Percentiles rank a stretch among this genome's conserved stretches.
Conservation (phyloP, 64 coral and sea anemone species). For the Acropora yongei region DNA sequence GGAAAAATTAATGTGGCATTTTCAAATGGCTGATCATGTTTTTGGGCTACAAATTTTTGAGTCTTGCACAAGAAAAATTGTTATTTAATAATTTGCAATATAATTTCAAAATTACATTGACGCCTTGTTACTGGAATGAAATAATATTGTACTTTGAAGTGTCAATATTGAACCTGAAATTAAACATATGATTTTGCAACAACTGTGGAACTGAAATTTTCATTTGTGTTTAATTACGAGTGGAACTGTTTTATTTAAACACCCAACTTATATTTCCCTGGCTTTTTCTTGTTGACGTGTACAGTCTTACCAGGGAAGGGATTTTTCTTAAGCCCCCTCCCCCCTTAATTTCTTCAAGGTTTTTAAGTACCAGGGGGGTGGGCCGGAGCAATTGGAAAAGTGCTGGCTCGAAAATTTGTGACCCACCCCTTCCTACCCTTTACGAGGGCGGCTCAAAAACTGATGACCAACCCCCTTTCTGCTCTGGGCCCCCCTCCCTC, state of each 20-base stretch:
- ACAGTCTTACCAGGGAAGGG: no score
- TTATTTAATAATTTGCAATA: conserved; percentile 1
- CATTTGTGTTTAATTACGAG: not conserved
- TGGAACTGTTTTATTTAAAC: not conserved
- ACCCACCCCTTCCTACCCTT: no score
- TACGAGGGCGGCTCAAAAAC: no score
- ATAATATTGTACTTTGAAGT: not conserved
- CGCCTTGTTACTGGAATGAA: not conserved
- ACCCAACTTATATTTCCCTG: no score
- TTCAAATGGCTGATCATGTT: conserved; percentile 13
- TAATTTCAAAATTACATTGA: conserved; percentile 1
- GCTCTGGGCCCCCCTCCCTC: not conserved
- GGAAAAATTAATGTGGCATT: conserved; percentile 22
- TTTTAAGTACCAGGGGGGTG: no score
- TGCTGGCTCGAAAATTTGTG: no score
- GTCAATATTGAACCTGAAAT: not conserved
- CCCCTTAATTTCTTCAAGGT: no score
- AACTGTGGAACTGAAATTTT: conserved; percentile 7
- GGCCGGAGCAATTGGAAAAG: no score
- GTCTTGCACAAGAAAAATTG: conserved; percentile 16
- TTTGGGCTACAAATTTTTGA: conserved; percentile 15
- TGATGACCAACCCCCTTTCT: not conserved
- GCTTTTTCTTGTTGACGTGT: no score
- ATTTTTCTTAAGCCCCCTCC: no score
- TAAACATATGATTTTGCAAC: not conserved